Base-by-base conservation (phyloP, 2,888 invertebrate species). In the Melitaea athalia region DNA sequence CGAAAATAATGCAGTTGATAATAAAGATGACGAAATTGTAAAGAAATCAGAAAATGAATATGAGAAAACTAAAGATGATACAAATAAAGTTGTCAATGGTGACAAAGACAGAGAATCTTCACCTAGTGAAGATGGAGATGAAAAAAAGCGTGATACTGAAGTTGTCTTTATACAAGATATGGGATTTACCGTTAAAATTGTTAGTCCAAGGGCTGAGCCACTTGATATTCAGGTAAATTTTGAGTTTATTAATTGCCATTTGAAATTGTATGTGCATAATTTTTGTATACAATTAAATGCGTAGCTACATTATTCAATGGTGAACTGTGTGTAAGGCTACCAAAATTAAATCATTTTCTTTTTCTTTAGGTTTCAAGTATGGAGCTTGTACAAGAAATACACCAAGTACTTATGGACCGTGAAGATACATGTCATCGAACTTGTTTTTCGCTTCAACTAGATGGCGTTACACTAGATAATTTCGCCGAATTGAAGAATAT, bases 391-490 rank as follows among this genome's bases (percentile, higher is more conserved):
- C 97, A 97, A 92, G 99, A 99, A 93, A 98, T 99, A 71, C 99
- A 99, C 87, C 99, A 99, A 91, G 94, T 99, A 72, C 91, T 99
- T 62, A 99, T 99, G 98, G 99, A 99, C 85, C 95, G 99, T 38
- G 99, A 99, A 88, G 99, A 99, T 84, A 99, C 99, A 0, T 99
- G 99, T 82, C 99, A 99, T 84, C 95, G 99, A 65, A 99, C 99
- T 0, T 99, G 99, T 85, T 99, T 99, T 88, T 98, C 98, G 0
- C 94, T 99, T 62, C 99, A 99, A 89, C 93, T 99, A 60, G 98
- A 99, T 81, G 98, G 98, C 47, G 95, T 96, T 66, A 97, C 98
- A 0, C 93, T 99, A 75, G 99, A 99, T 85, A 99, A 99, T 89
- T 99, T 99, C 91, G 98, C 99, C 4, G 99, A 99, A 88, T 91